A percentile compares a stretch with the other conserved stretches of the same genome.
phyloP scores from a whole-genome alignment of 2,797 vertebrate genomes.

The Babyrousa celebensis region DNA sequence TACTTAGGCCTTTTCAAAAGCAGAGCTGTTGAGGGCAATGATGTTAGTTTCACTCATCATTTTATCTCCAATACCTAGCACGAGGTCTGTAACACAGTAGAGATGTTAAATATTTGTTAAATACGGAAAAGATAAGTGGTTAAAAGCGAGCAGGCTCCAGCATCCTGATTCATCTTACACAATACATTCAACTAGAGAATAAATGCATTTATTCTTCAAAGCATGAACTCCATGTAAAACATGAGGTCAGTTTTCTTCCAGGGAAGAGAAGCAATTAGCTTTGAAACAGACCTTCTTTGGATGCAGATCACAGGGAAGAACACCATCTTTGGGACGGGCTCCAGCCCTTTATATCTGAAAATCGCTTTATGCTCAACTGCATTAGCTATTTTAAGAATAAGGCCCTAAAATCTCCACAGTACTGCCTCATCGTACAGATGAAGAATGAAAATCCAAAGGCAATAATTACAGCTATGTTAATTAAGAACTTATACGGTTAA shows the following conservation, averaged over 20 bases:
- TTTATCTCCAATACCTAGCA: not conserved
- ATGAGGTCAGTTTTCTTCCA: slow-evolving; percentile 13
- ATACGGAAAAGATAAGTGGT: not conserved
- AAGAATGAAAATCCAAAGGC: slow-evolving; percentile 16
- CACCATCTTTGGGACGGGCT: not conserved
- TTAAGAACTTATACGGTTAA: not conserved
- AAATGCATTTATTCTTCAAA: slow-evolving; percentile 13
- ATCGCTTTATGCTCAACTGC: not conserved
- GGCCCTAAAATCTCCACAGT: not conserved
- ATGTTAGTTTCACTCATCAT: not conserved
- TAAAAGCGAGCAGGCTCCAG: not conserved
- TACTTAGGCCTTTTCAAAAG: not conserved
- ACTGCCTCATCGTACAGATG: not conserved
- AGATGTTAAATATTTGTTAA: not conserved
- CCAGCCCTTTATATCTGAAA: not conserved
- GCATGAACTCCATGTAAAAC: not conserved
- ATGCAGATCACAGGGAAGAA: not conserved
- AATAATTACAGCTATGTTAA: not conserved
- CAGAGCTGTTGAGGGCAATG: not conserved
- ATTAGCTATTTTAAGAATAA: slow-evolving; percentile 40
- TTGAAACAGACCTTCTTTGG: slow-evolving; percentile 7
- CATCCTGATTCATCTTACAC: not conserved
- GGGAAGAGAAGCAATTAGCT: slow-evolving; percentile 18
- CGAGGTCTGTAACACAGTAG: not conserved
- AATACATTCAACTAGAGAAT: not conserved